These are phyloP conservation scores for Iguana delicatissima DNA, from an alignment of 2,797 vertebrate genomes.

Conservation along the genomic window DNA sequence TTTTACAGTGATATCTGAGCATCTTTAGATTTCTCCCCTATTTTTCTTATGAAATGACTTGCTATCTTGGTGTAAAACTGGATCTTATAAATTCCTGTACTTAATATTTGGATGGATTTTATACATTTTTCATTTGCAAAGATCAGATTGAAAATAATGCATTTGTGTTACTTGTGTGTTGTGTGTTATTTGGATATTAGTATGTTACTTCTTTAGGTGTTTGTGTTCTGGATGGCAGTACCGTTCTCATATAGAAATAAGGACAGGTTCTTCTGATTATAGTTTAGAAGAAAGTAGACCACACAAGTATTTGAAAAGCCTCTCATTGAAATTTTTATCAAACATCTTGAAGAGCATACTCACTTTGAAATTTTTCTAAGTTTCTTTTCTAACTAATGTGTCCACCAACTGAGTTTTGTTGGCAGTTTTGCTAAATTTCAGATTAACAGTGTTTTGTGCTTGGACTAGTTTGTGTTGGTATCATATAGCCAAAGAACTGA, in stretches of 20 bases:
- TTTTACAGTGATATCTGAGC: conserved; percentile 30
- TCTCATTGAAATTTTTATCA: background rate
- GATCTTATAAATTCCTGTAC: conserved; percentile 75
- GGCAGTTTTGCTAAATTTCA: conserved; percentile 20
- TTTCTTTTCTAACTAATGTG: background rate
- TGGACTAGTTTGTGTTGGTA: background rate
- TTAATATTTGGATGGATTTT: conserved; percentile 72
- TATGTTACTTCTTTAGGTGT: too few species aligned
- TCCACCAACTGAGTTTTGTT: rapidly evolving
- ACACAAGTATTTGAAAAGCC: background rate
- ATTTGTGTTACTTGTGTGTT: conserved; percentile 49
- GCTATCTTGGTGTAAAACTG: conserved; percentile 66
- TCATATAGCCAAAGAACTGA: conserved; percentile 24
- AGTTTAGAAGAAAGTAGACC: background rate
- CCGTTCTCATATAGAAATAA: background rate
- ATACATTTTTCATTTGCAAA: conserved; percentile 69
- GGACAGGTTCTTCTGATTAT: background rate
- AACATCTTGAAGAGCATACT: background rate
- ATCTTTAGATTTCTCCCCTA: conserved; percentile 55
- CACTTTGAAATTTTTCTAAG: conserved; percentile 24
- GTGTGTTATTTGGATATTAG: background rate
- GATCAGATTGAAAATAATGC: conserved; percentile 65
- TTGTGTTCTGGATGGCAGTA: background rate
- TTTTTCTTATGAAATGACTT: conserved; percentile 65
- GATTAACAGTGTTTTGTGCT: background rate